These are phyloP conservation scores for Mesocricetus auratus DNA, from an alignment of 2,113 vertebrate species.

Conservation along the genomic window DNA sequence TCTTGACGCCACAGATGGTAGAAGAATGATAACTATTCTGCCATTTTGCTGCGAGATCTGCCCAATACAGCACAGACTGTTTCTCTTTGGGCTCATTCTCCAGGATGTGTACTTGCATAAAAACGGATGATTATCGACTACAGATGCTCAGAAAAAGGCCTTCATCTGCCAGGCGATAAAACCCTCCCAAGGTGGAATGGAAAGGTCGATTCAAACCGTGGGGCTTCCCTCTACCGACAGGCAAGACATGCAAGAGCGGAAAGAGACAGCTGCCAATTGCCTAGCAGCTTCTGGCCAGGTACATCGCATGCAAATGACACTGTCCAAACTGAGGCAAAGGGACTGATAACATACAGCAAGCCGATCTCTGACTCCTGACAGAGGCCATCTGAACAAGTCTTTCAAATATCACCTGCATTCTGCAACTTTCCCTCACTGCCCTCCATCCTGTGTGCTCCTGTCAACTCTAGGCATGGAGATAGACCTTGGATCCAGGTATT, in stretches of 20 bases:
- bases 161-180: neutral
- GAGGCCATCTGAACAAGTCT: neutral
- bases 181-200: neutral
- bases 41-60: conserved; percentile 33
- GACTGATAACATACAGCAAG: neutral
- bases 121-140: conserved; percentile 37
- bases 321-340: neutral
- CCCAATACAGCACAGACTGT: conserved; percentile 42
- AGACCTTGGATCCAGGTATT: neutral
- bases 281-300: neutral
- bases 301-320: neutral
- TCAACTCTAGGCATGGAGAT: neutral
- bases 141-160: neutral
- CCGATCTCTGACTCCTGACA: neutral
- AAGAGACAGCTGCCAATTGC: neutral
- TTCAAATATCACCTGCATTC: neutral
- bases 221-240: neutral
- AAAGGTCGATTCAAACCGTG: neutral
- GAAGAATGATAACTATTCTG: conserved; percentile 27
- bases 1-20: conserved; percentile 50
- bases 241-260: neutral
- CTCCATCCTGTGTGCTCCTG: neutral
- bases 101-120: conserved; percentile 30
- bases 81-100: conserved; percentile 41
- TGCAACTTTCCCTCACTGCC: neutral